These are phyloP conservation scores for Neodiprion pinetum DNA, from an alignment of 1,140 invertebrate genomes.

Conservation along the genomic window DNA sequence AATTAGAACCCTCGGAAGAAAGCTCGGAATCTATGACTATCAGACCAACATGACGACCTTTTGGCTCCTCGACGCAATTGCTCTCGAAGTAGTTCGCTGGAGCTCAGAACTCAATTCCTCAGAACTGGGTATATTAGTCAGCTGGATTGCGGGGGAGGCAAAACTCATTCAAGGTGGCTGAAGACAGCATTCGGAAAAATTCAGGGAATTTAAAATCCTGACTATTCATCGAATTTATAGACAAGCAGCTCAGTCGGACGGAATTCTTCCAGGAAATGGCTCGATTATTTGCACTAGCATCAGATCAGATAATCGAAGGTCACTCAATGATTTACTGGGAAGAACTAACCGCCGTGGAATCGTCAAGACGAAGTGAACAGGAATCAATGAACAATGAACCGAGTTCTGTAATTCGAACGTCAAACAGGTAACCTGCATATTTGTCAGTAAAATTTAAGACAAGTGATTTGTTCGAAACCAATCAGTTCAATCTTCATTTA, in stretches of 20 bases:
- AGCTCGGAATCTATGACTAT: conserved; percentile 38
- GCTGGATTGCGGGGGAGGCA: conserved; percentile 46
- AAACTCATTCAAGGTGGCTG: conserved; percentile 35
- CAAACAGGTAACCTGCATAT: too few relatives aligned
- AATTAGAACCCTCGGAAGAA: conserved; percentile 38
- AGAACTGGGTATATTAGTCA: conserved; percentile 36
- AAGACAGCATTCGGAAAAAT: not conserved
- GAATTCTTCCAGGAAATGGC: conserved; percentile 37
- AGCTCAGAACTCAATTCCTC: conserved; percentile 30
- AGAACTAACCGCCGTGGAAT: not conserved
- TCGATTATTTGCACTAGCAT: conserved; percentile 27
- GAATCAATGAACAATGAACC: too few relatives aligned
- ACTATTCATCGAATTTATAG: conserved; percentile 23
- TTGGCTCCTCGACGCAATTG: conserved; percentile 45
- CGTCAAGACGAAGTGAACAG: not conserved
- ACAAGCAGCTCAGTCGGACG: conserved; percentile 29
- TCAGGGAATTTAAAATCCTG: not conserved
- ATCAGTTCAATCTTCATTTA: too few relatives aligned
- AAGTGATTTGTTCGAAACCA: too few relatives aligned
- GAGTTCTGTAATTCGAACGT: too few relatives aligned
- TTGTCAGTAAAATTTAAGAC: too few relatives aligned
- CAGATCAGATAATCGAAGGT: conserved; percentile 22
- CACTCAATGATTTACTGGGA: conserved; percentile 36
- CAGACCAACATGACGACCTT: conserved; percentile 41
- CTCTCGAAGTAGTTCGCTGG: conserved; percentile 32